These are phyloP conservation scores for Cotesia chilonis DNA, from an alignment of 1,140 invertebrate genomes.

Conservation along the genomic window DNA sequence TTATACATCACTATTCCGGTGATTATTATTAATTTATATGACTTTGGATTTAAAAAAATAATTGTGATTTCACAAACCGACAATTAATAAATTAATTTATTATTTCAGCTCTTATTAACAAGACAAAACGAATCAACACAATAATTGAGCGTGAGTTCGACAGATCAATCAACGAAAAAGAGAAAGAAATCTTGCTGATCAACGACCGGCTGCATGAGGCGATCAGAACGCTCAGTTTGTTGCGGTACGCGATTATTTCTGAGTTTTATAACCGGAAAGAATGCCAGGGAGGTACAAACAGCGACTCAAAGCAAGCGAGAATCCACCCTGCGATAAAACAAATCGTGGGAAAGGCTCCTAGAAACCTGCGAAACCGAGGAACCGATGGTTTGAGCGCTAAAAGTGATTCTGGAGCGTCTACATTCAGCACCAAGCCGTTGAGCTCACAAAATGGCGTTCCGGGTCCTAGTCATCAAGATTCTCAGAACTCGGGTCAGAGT, in stretches of 20 bases:
- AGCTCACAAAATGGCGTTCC: too few species aligned
- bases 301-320: slow-evolving; percentile 67
- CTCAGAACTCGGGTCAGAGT: too few species aligned
- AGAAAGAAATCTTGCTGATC: slow-evolving; percentile 67
- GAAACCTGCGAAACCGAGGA: slow-evolving; percentile 35
- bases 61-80: not conserved
- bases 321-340: slow-evolving; percentile 79
- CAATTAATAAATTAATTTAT: slow-evolving; percentile 34
- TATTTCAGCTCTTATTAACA: slow-evolving; percentile 50
- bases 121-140: slow-evolving; percentile 54
- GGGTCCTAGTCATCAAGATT: too few species aligned
- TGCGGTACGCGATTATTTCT: slow-evolving; percentile 75
- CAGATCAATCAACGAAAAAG: slow-evolving; percentile 66
- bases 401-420: too few species aligned
- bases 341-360: slow-evolving; percentile 70
- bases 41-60: too few species aligned
- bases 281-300: slow-evolving; percentile 60
- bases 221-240: slow-evolving; percentile 73
- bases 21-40: too few species aligned
- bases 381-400: slow-evolving; percentile 13
- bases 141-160: slow-evolving; percentile 68
- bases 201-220: slow-evolving; percentile 71
- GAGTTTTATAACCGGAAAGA: slow-evolving; percentile 76
- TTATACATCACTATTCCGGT: too few species aligned
- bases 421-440: too few species aligned